Conservation (phyloP, 2,888 invertebrate species). For the Volucella inflata region DNA sequence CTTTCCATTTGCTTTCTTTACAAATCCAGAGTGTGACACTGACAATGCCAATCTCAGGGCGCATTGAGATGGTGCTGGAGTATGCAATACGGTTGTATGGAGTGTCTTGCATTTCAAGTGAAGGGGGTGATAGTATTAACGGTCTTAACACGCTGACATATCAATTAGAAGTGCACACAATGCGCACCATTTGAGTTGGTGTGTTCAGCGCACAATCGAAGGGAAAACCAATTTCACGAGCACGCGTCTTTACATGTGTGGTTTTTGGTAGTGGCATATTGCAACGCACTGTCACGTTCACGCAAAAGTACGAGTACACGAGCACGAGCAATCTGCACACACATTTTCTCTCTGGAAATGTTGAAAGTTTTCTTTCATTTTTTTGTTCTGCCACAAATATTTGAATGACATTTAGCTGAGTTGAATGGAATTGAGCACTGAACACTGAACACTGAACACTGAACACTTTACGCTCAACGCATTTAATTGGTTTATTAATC, state of each 20-base stretch:
- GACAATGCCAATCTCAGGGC: constrained; percentile 61
- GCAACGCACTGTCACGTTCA: constrained; percentile 62
- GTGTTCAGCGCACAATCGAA: constrained; percentile 51
- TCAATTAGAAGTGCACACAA: constrained; percentile 71
- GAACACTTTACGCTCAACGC: constrained; percentile 38
- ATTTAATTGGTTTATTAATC: constrained; percentile 62
- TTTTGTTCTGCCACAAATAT: constrained; percentile 54
- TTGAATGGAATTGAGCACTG: no score
- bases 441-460: no score
- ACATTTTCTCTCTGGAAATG: constrained; percentile 66
- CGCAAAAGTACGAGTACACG: not conserved
- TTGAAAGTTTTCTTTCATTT: constrained; percentile 55
- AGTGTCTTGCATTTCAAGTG: constrained; percentile 68
- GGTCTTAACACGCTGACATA: constrained; percentile 69
- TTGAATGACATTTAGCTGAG: constrained; percentile 66
- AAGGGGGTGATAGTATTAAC: constrained; percentile 38
- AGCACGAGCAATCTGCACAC: constrained; percentile 8
- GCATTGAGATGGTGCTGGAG: constrained; percentile 29
- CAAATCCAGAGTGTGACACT: constrained; percentile 29
- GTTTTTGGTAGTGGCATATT: constrained; percentile 7
- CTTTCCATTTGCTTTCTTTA: constrained; percentile 19
- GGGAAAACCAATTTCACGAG: constrained; percentile 72
- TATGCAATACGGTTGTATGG: not conserved
- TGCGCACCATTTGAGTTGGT: not conserved
- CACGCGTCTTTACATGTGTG: constrained; percentile 63